These are phyloP conservation scores for Tetragonisca angustula DNA, from an alignment of 2,888 invertebrate genomes.

Conservation along the genomic window DNA sequence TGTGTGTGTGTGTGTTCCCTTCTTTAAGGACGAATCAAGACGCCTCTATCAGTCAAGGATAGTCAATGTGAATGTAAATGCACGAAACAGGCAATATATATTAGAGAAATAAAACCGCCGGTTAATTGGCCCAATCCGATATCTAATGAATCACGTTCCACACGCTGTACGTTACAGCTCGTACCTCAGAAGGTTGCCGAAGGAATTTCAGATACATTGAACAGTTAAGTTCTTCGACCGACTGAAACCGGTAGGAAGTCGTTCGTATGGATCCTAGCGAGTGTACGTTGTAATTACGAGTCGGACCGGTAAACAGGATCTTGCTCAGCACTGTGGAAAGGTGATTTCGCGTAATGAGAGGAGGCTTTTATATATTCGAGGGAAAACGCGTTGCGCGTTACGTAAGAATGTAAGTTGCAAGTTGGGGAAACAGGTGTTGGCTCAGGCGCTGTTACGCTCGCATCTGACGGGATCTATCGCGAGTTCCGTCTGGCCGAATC, in stretches of 20 bases:
- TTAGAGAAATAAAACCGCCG: background rate
- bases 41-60: too few relatives aligned
- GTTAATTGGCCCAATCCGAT: background rate
- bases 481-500: slow-evolving; percentile 3
- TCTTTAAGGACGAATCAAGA: too few relatives aligned
- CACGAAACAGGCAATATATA: too few relatives aligned
- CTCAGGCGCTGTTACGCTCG: background rate
- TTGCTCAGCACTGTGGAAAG: slow-evolving; percentile 19
- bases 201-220: slow-evolving; percentile 40
- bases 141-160: slow-evolving; percentile 16
- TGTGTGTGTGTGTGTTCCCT: too few relatives aligned
- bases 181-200: background rate
- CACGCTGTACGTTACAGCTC: background rate
- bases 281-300: slow-evolving; percentile 52
- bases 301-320: slow-evolving; percentile 35
- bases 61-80: background rate
- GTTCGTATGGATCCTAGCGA: slow-evolving; percentile 28
- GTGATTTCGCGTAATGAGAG: slow-evolving; percentile 5
- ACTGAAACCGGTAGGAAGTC: slow-evolving; percentile 36
- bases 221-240: slow-evolving; percentile 29
- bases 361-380: background rate
- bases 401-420: slow-evolving; percentile 7
- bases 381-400: slow-evolving; percentile 23
- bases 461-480: slow-evolving; percentile 15
- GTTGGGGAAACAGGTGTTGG: background rate